Conservation (phyloP, 2,113 vertebrate species). For the Capricornis sumatraensis region DNA sequence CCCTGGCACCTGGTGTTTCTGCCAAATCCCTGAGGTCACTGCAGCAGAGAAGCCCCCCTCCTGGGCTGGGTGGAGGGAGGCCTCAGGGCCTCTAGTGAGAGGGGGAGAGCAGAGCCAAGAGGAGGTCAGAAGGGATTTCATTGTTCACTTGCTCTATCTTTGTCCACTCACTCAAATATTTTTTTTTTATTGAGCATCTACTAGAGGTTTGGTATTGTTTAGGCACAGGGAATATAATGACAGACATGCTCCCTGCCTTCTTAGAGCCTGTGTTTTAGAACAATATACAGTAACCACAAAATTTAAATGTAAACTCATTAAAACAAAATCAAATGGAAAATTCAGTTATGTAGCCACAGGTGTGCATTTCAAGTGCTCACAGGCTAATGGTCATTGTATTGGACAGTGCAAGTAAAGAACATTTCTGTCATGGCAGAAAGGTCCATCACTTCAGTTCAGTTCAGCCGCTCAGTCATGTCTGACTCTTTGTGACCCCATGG, state of each 20-base stretch:
- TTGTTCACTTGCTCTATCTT: not conserved
- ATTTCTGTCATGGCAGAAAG: not conserved
- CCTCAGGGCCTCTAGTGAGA: not conserved
- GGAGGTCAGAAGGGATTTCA: not conserved
- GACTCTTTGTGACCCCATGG: not conserved
- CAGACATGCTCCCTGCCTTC: not conserved
- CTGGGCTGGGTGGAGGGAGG: not conserved
- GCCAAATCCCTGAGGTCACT: not conserved
- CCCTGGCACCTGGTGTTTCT: slow-evolving; percentile 35
- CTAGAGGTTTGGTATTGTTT: not conserved
- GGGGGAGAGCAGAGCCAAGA: not conserved
- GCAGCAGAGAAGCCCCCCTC: not conserved
- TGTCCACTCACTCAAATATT: not conserved
- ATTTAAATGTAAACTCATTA: not conserved
- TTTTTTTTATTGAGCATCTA: not conserved
- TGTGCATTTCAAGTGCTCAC: not conserved
- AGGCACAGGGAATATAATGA: not conserved
- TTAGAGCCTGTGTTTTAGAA: not conserved
- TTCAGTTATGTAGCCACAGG: not conserved
- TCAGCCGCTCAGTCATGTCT: not conserved
- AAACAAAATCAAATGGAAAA: not conserved
- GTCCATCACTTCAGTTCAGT: not conserved
- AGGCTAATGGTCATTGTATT: not conserved
- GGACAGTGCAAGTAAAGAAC: not conserved
- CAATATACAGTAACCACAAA: not conserved